Percentiles rank a stretch among this genome's conserved stretches.
Conservation (phyloP, 2,888 invertebrate genomes). For the Chalcis sispes region DNA sequence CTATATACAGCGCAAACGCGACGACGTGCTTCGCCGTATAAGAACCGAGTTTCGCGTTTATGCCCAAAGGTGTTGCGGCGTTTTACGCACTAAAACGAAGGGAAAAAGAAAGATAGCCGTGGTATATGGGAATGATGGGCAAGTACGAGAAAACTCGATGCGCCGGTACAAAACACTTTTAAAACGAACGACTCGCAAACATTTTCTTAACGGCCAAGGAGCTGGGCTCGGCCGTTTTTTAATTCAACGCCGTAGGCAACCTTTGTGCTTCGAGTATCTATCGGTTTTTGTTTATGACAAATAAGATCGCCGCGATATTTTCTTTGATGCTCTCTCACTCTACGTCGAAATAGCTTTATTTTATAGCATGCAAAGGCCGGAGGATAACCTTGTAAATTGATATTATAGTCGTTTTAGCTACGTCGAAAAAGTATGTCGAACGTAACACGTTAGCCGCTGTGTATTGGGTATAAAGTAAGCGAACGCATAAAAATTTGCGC, state of each 20-base stretch:
- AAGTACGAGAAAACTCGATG: no score
- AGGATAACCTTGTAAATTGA: no score
- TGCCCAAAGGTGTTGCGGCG: slow-evolving; percentile 32
- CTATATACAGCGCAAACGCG: not conserved
- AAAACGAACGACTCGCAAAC: slow-evolving; percentile 30
- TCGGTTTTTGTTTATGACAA: not conserved
- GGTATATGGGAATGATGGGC: no score
- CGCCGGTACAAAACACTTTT: slow-evolving; percentile 20
- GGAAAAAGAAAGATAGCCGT: no score
- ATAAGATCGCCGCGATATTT: not conserved
- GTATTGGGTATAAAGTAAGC: no score
- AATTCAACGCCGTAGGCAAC: slow-evolving; percentile 1
- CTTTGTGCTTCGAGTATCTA: not conserved
- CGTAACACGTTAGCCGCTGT: no score
- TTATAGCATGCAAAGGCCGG: no score
- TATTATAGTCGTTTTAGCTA: not conserved
- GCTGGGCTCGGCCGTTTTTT: not conserved
- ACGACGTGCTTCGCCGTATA: not conserved
- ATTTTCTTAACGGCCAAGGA: slow-evolving; percentile 22
- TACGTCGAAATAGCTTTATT: no score
- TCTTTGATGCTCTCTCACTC: not conserved
- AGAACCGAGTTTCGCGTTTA: slow-evolving; percentile 13
- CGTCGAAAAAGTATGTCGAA: no score
- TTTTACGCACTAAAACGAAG: not conserved
- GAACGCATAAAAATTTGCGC: no score